Conservation (phyloP, 2,888 invertebrate genomes). For the Caenorhabditis japonica region DNA sequence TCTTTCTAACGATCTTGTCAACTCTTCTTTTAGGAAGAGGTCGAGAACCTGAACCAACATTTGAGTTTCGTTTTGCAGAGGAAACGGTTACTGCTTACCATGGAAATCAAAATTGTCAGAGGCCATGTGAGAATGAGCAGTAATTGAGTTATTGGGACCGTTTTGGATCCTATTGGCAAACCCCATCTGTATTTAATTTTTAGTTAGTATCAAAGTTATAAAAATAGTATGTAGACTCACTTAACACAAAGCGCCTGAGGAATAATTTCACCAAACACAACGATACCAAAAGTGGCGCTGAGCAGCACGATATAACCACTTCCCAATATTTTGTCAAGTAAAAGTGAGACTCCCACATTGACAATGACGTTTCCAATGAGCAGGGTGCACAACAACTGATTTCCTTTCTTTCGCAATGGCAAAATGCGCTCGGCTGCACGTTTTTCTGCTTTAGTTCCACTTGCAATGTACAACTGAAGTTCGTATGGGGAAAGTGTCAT, state of each 20-base stretch:
- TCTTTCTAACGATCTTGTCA: conserved; percentile 92
- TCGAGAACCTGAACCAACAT: conserved; percentile 64
- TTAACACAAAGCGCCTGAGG: conserved; percentile 82
- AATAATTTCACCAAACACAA: conserved; percentile 84
- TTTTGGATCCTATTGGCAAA: conserved; percentile 79
- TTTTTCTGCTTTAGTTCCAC: conserved; percentile 61
- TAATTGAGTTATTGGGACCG: conserved; percentile 90
- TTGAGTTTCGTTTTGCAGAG: not conserved
- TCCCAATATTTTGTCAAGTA: conserved; percentile 88
- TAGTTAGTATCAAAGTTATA: conserved; percentile 85
- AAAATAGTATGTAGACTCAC: no score
- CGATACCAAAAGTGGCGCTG: conserved; percentile 83
- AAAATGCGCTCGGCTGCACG: conserved; percentile 87
- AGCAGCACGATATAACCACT: conserved; percentile 72
- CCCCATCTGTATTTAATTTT: conserved; percentile 62
- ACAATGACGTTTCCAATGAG: conserved; percentile 81
- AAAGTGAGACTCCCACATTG: conserved; percentile 87
- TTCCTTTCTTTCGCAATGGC: conserved; percentile 93
- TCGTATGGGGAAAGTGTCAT: conserved; percentile 88
- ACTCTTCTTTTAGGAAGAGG: conserved; percentile 87
- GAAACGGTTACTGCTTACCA: conserved; percentile 10
- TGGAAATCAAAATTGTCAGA: conserved; percentile 81
- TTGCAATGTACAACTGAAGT: conserved; percentile 73
- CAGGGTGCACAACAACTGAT: conserved; percentile 86
- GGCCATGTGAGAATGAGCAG: conserved; percentile 95